A percentile compares a stretch with the other conserved stretches of the same genome.
Conservation (phyloP, 2,113 vertebrate species). For the Xenus cinereus region DNA sequence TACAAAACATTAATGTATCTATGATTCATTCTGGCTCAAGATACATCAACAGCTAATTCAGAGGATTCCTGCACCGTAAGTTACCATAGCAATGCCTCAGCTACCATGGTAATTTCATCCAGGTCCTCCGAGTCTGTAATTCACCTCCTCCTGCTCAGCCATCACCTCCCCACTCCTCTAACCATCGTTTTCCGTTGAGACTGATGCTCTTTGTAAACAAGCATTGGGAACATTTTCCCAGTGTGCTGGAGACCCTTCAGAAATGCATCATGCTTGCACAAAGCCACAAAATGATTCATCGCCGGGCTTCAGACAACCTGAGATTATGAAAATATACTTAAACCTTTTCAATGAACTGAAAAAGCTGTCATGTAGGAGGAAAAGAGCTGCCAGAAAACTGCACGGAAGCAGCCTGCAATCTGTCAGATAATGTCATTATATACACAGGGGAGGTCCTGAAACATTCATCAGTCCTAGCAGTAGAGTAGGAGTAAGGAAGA, state of each 20-base stretch:
- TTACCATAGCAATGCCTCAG: not conserved
- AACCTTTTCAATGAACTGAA: conserved; percentile 19
- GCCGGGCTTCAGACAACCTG: not conserved
- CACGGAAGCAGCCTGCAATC: conserved; percentile 11
- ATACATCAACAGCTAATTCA: not conserved
- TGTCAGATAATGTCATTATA: conserved; percentile 50
- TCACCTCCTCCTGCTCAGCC: not conserved
- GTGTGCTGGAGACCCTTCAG: not conserved
- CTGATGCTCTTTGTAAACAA: not conserved
- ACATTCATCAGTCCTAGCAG: conserved; percentile 18
- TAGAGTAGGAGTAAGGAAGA: not conserved
- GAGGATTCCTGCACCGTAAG: not conserved
- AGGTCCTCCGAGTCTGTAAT: not conserved
- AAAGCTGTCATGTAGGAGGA: conserved; percentile 17
- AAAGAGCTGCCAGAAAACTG: conserved; percentile 18
- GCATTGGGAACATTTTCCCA: not conserved
- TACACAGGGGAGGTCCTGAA: conserved; percentile 17
- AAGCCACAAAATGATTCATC: not conserved
- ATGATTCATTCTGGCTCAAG: not conserved
- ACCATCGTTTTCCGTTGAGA: not conserved
- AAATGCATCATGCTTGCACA: not conserved
- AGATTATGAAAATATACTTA: conserved; percentile 13
- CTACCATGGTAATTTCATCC: not conserved
- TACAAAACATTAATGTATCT: not conserved
- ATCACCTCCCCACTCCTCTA: not conserved